Conservation (phyloP, 2,797 vertebrate genomes). For the Coendou prehensilis region DNA sequence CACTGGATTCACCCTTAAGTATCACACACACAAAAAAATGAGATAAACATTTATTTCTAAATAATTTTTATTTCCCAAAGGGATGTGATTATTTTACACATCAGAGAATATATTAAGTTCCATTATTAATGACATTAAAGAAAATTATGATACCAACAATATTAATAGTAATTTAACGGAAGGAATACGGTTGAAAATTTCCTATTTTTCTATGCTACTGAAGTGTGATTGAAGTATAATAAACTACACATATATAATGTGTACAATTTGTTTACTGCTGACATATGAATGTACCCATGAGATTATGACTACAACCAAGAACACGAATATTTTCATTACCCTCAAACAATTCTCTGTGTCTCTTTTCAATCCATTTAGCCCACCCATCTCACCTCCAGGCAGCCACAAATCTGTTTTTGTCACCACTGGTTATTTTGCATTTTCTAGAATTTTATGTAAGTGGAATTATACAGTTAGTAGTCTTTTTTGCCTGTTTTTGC, state of each 20-base stretch:
- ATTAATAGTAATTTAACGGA: constrained; percentile 36
- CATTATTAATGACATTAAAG: constrained; percentile 9
- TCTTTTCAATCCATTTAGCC: background rate
- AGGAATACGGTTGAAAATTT: background rate
- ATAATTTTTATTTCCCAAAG: constrained; percentile 11
- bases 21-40: background rate
- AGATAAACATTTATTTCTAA: background rate
- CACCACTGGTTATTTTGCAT: background rate
- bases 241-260: background rate
- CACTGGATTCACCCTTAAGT: background rate
- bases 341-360: background rate
- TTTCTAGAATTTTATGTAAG: constrained; percentile 38
- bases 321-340: constrained; percentile 18
- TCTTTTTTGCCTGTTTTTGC: background rate
- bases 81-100: background rate
- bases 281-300: background rate
- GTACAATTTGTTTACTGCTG: background rate
- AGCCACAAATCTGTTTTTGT: background rate
- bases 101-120: constrained; percentile 27
- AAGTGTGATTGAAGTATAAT: background rate
- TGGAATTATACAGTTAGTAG: background rate
- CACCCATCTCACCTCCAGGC: background rate
- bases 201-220: constrained; percentile 2
- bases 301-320: constrained; percentile 21
- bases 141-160: constrained; percentile 4